Evolutionary conservation across 2,113 vertebrate species (phyloP).

Genomic region (Paradoxurus hermaphroditus): DNA sequence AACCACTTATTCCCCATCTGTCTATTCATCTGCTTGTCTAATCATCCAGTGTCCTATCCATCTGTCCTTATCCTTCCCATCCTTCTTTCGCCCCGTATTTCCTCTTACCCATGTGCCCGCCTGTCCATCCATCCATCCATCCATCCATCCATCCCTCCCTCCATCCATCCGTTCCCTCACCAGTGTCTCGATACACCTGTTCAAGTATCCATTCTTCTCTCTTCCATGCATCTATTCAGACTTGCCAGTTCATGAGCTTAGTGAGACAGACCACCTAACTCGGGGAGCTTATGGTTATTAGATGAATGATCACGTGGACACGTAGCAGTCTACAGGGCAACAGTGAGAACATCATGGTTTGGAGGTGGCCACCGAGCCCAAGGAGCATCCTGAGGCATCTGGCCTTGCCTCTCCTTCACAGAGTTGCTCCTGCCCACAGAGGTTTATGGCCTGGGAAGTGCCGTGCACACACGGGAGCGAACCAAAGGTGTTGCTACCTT

Average conservation of each 20-base stretch:
- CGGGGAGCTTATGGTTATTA: background rate
- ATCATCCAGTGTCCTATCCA: background rate
- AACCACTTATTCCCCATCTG: background rate
- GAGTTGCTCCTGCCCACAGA: background rate
- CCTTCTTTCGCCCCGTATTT: background rate
- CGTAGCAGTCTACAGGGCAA: background rate
- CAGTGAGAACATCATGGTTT: background rate
- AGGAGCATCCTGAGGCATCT: background rate
- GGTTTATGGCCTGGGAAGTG: background rate
- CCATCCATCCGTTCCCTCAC: background rate
- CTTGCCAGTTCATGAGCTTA: background rate
- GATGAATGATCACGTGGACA: background rate
- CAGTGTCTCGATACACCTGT: background rate
- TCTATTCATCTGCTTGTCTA: background rate
- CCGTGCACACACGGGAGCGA: accelerated
- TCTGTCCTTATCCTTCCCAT: background rate
- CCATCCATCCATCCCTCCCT: background rate
- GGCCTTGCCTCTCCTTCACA: background rate
- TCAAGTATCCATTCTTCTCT: background rate
- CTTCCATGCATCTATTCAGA: background rate
- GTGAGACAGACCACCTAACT: background rate
- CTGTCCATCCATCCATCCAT: background rate
- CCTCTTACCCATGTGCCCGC: background rate
- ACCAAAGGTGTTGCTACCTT: accelerated
- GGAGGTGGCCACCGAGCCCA: background rate